Base-by-base conservation (phyloP, 1,140 invertebrate genomes). In the Cheumatopsyche charites region DNA sequence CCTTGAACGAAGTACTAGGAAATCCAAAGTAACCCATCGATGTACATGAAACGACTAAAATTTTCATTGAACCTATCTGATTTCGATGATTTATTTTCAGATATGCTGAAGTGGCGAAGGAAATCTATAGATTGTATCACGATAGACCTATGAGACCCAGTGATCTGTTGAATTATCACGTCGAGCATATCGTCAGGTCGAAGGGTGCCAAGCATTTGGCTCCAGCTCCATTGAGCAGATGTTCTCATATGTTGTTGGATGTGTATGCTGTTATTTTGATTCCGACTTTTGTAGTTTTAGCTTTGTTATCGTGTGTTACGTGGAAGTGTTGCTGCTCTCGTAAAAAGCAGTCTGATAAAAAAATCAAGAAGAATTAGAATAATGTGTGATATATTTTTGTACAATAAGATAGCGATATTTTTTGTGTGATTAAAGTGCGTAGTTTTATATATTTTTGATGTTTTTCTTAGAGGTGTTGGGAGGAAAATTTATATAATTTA, bases 1-100 rank as follows among this genome's bases (percentile, higher is more conserved):
- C 42, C 6, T 21, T 73, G 1, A 67, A 67, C 17, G 71, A 73
- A 23, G n/a, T n/a, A n/a, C n/a, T n/a, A n/a, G n/a, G n/a, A n/a
- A n/a, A n/a, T n/a, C n/a, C n/a, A n/a, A n/a, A n/a, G n/a, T n/a
- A n/a, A n/a, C n/a, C n/a, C n/a, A n/a, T n/a, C n/a, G n/a, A n/a
- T n/a, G n/a, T n/a, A n/a, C n/a, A n/a, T n/a, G n/a, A n/a, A n/a
- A n/a, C n/a, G 23, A 26, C 45, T 26, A 13, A 62, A n/a, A n/a
- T n/a, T n/a, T n/a, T n/a, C n/a, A n/a, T n/a, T n/a, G n/a, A n/a
- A n/a, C n/a, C n/a, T n/a, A n/a, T n/a, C n/a, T n/a, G n/a, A n/a
- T n/a, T n/a, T n/a, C n/a, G n/a, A 42, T 42, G 41, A 42, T 52
- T 4, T 9, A n/a, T 9, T 62, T 62, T 7, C 23, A 62, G 58